phyloP scores from a whole-genome alignment of 2,797 vertebrate genomes.

The Gila robusta region DNA sequence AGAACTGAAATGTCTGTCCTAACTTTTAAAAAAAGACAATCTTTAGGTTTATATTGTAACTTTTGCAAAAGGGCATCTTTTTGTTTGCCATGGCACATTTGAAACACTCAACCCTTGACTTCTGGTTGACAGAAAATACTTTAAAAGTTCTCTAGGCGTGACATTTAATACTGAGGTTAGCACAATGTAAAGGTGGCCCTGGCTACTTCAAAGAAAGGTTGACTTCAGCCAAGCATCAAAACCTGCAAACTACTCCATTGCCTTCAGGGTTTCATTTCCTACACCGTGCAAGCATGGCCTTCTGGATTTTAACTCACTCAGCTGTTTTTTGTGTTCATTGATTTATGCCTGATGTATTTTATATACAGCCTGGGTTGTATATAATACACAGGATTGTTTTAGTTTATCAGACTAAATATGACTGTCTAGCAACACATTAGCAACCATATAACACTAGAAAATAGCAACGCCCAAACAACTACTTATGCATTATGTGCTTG shows the following conservation, averaged over 20 bases:
- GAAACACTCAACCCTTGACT: slow-evolving; percentile 61
- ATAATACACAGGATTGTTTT: too few relatives aligned
- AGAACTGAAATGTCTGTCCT: not conserved
- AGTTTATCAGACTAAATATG: too few relatives aligned
- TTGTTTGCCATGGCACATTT: slow-evolving; percentile 35
- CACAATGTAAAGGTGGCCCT: slow-evolving; percentile 63
- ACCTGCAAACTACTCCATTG: slow-evolving; percentile 30
- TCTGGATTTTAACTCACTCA: slow-evolving; percentile 14
- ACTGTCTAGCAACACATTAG: too few relatives aligned
- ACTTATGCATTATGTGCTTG: too few relatives aligned
- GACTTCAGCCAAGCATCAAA: slow-evolving; percentile 59
- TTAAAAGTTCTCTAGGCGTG: slow-evolving; percentile 60
- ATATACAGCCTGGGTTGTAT: too few relatives aligned
- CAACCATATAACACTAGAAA: too few relatives aligned
- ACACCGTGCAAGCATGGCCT: slow-evolving; percentile 12
- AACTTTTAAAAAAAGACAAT: not conserved
- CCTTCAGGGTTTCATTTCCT: slow-evolving; percentile 25
- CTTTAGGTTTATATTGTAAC: not conserved
- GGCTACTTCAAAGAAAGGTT: slow-evolving; percentile 66
- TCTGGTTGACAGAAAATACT: slow-evolving; percentile 63
- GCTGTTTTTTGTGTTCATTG: not conserved
- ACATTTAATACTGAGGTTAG: slow-evolving; percentile 73
- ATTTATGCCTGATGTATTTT: not conserved
- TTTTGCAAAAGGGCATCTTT: slow-evolving; percentile 27
- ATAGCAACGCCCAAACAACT: too few relatives aligned